Conservation (phyloP, 2,888 invertebrate species). For the Pammene fasciana region DNA sequence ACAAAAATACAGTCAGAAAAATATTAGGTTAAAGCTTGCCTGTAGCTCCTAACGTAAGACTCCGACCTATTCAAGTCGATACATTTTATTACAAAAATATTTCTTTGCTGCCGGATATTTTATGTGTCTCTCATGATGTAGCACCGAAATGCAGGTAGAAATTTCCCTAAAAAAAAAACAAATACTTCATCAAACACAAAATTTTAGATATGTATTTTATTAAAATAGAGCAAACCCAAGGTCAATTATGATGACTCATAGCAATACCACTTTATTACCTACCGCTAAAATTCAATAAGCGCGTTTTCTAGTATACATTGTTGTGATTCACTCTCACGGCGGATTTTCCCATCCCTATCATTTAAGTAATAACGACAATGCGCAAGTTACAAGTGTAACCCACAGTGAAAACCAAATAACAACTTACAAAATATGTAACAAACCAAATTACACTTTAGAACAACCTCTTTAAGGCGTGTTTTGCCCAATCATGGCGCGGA, state of each 20-base stretch:
- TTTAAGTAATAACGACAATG: conserved; percentile 70
- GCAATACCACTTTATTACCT: background rate
- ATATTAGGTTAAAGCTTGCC: too few species aligned
- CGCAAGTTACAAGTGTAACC: conserved; percentile 73
- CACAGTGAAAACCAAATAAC: conserved; percentile 55
- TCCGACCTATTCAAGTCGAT: too few species aligned
- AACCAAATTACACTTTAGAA: conserved; percentile 48
- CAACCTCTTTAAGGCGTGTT: conserved; percentile 43
- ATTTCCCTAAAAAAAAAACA: too few species aligned
- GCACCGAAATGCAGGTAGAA: background rate
- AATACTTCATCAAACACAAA: too few species aligned
- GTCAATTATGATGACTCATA: background rate
- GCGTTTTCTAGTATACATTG: background rate
- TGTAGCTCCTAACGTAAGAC: too few species aligned
- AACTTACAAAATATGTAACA: conserved; percentile 16
- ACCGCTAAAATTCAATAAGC: background rate
- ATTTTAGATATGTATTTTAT: too few species aligned
- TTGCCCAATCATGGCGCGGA: conserved; percentile 42
- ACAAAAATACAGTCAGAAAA: too few species aligned
- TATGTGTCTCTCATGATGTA: too few species aligned
- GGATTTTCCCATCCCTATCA: conserved; percentile 62
- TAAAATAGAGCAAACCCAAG: too few species aligned
- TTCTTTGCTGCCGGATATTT: too few species aligned
- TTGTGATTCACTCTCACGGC: conserved; percentile 21
- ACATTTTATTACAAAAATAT: too few species aligned